Conservation (phyloP, 2,797 vertebrate species). For the Lycodopsis pacificus region DNA sequence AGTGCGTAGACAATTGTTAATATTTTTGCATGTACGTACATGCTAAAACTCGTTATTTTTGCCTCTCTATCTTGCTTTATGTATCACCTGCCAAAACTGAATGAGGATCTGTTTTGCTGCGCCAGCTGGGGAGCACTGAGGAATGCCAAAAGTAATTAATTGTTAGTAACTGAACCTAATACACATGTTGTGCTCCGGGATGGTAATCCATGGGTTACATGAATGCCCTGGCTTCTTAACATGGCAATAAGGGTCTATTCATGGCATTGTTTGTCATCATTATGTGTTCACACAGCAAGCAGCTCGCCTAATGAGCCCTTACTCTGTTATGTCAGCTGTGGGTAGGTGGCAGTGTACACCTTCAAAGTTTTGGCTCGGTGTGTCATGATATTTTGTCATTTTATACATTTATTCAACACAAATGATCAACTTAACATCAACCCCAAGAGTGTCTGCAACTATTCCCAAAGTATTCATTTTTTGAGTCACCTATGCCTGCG, state of each 20-base stretch:
- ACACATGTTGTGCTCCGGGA: conserved; percentile 43
- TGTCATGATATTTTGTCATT: not conserved
- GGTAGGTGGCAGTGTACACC: not conserved
- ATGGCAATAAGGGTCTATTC: conserved; percentile 57
- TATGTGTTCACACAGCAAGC: conserved; percentile 67
- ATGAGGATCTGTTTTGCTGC: conserved; percentile 48
- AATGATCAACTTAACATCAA: not conserved
- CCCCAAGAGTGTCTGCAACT: not conserved
- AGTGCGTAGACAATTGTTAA: conserved; percentile 44
- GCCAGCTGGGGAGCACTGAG: conserved; percentile 53
- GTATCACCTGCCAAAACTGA: conserved; percentile 59
- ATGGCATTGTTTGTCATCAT: conserved; percentile 57
- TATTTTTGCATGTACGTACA: conserved; percentile 60
- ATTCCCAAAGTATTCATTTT: not conserved
- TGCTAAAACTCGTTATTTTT: conserved; percentile 29
- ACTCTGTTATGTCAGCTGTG: conserved; percentile 32
- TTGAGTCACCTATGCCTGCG: not conserved
- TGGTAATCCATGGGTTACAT: conserved; percentile 51
- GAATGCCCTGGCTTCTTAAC: conserved; percentile 51
- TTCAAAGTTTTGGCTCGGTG: not conserved
- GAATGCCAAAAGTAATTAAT: conserved; percentile 67
- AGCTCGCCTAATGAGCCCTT: conserved; percentile 41
- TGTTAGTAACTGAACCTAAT: conserved; percentile 48
- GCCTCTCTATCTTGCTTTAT: conserved; percentile 50
- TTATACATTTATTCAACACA: not conserved